Evolutionary conservation across 2,888 invertebrate species (phyloP), one percentile per base, ranked within the genome.

Genomic region (Exephanes ischioxanthus): DNA sequence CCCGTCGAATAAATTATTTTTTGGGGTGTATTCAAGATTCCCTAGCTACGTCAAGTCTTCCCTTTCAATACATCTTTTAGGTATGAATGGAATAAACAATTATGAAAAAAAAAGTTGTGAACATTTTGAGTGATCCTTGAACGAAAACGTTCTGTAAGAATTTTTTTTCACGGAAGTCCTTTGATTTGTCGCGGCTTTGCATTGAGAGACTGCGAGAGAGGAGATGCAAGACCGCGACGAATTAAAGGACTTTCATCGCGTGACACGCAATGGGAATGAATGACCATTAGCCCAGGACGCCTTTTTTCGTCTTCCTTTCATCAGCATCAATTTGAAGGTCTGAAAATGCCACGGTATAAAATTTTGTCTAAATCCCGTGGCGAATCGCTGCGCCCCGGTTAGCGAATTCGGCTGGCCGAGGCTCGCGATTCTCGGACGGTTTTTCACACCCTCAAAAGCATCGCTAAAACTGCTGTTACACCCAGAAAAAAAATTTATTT

Each of bases 191-290:
- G 68, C 58, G 58, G 30, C 16, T 14, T 58, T 19, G 14, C 45
- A 68, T 68, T 45, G 41, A 78, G 37, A 53, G 55, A 33, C 22
- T 53, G 58, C 30, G 16, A 30, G 67, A 14, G 63, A 63, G 26
- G 3, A 14, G 26, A 68, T 68, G 41, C 6, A 30, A 55, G 3
- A 22, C 30, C 55, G 58, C 55, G 68, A 78, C 55, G 61, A 68
- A 55, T 37, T 48, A 30, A 51, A 76, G 63, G 76, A 33, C 33
- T 51, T 33, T 33, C 33, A 33, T n/a, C 26, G 30, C 33, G 76
- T 26, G 66, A 66, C 66, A 77, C 78, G 70, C 70, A 70, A 77
- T 77, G 76, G 67, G 41, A 30, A 55, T 72, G 77, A 71, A 77
- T 78, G 68, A 83, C 67, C 45, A 19, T 61, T 22, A 11, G 45